Evolutionary conservation across 1,140 invertebrate genomes (phyloP), one percentile per base, ranked within the genome.

Genomic region (Paraescarpia echinospica): DNA sequence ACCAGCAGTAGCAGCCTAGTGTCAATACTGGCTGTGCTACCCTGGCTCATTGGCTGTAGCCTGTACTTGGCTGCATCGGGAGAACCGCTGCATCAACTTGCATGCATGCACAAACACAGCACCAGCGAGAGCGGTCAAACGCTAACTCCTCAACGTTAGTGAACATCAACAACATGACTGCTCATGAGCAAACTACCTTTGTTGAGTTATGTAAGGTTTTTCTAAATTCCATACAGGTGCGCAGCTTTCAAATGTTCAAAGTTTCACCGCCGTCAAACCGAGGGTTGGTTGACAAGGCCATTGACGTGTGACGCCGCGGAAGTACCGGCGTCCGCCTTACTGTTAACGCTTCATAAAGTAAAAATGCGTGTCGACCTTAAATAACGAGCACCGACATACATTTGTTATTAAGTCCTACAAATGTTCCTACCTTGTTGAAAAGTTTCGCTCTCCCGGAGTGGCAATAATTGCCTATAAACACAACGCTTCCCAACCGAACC

Each of bases 391-490:
- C 22, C 59, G 14, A 77, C 18, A 77, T 22, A 77, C 59, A 77
- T 77, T 77, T 77, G 14, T 27, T 18, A 27, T 31, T 77, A 77
- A 2, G 59, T 77, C 59, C 14, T 77, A 77, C 59, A 77, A 22
- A 77, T 77, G 59, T 77, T 77, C 59, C 59, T 77, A 77, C 59
- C 59, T 77, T 77, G 59, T 77, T 77, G 59, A 77, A 77, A 77
- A 77, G 59, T 77, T 77, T 77, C 59, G 27, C 59, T 77, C 59
- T 77, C 27, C 59, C 59, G 27, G 59, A 27, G 59, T 77, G 59
- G 59, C 59, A 27, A 77, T 77, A 77, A 77, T 77, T 77, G 59
- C 59, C 59, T 77, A 77, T 77, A 77, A 77, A 77, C 59, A 77
- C 59, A 77, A 77, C 59, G 59, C 59, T 77, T 77, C 59, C 59